Evolutionary conservation across 2,113 vertebrate species (phyloP).

Genomic region (Paradisaea rubra): DNA sequence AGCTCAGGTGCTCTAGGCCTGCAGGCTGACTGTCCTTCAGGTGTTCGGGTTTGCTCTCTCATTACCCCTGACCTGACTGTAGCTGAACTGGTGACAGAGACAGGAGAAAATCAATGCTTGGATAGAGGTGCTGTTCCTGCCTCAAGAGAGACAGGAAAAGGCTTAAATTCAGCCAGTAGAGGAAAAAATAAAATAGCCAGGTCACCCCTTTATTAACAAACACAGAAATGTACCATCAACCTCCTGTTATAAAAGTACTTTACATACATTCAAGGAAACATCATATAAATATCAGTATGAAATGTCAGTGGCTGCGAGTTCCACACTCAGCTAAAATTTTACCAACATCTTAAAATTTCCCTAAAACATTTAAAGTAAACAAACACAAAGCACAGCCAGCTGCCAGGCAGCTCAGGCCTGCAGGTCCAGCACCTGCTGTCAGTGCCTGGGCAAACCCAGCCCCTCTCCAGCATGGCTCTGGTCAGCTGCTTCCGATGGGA

Average conservation of each 20-base stretch:
- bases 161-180: conserved; percentile 13
- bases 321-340: background rate
- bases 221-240: conserved; percentile 35
- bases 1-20: background rate
- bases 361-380: background rate
- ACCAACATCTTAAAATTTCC: background rate
- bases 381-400: background rate
- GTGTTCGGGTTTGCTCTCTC: background rate
- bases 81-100: background rate
- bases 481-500: background rate
- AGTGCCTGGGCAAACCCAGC: background rate
- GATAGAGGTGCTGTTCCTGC: background rate
- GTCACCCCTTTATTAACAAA: conserved; percentile 41
- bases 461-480: background rate
- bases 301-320: conserved; percentile 32
- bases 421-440: background rate
- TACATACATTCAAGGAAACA: conserved; percentile 48
- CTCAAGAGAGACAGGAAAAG: background rate
- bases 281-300: conserved; percentile 40
- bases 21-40: background rate
- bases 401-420: background rate
- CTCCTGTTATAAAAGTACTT: conserved; percentile 39
- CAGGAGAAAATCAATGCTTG: background rate
- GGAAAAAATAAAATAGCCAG: conserved; percentile 28
- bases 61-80: background rate